These are phyloP conservation scores for Mylabris phalerata DNA, from an alignment of 1,140 invertebrate genomes.

Conservation along the genomic window DNA sequence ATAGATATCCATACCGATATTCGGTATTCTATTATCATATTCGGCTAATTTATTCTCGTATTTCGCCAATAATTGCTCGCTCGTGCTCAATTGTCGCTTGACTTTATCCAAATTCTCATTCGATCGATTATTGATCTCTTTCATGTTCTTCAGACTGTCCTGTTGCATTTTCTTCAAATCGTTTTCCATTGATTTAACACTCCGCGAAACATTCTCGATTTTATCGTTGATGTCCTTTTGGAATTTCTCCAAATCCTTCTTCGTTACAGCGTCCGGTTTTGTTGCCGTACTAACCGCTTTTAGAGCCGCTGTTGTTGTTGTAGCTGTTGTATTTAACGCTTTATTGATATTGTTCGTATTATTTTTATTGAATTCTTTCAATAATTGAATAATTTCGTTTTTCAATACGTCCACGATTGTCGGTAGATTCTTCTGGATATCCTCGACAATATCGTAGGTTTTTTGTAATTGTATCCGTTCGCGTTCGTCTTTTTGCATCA, in stretches of 20 bases:
- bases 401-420: slow-evolving; percentile 41
- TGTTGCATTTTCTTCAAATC: slow-evolving; percentile 43
- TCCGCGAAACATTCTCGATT: slow-evolving; percentile 47
- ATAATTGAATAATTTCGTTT: slow-evolving; percentile 30
- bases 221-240: slow-evolving; percentile 51
- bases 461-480: slow-evolving; percentile 63
- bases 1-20: not conserved
- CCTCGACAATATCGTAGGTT: slow-evolving; percentile 56
- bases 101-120: slow-evolving; percentile 35
- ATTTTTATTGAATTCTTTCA: not conserved
- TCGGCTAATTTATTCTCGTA: slow-evolving; percentile 50
- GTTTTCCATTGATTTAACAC: slow-evolving; percentile 49
- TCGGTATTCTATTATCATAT: slow-evolving; percentile 45
- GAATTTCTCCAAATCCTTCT: slow-evolving; percentile 42
- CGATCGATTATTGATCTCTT: slow-evolving; percentile 32
- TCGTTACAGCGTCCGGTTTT: slow-evolving; percentile 14
- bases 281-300: too few relatives aligned
- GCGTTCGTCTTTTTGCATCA: slow-evolving; percentile 60
- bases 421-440: slow-evolving; percentile 57
- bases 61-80: slow-evolving; percentile 47
- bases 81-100: slow-evolving; percentile 35
- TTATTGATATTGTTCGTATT: not conserved
- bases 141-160: slow-evolving; percentile 30
- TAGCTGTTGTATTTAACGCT: slow-evolving; percentile 7
- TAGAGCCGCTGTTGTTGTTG: too few relatives aligned